Conservation (phyloP, 1,140 invertebrate species). For the Araneus ventricosus region DNA sequence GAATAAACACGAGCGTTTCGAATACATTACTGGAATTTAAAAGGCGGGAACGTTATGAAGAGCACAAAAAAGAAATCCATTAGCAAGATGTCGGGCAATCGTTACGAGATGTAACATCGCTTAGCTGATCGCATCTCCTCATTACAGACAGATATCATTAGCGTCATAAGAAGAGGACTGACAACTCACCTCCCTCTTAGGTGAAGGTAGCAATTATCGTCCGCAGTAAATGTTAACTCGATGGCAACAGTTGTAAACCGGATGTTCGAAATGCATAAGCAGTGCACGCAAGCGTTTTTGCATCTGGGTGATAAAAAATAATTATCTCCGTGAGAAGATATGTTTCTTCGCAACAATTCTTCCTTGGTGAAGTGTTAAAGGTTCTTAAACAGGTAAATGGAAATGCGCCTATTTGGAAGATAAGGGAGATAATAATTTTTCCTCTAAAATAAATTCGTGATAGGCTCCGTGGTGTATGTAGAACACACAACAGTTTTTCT, state of each 20-base stretch:
- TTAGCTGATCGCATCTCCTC: neutral
- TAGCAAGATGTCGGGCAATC: neutral
- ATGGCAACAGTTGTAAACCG: neutral
- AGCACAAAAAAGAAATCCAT: neutral
- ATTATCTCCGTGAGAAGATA: too few relatives aligned
- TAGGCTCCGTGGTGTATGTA: too few relatives aligned
- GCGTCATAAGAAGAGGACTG: neutral
- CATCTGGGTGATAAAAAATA: neutral
- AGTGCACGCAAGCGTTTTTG: neutral
- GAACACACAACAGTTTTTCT: too few relatives aligned
- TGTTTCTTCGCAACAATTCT: too few relatives aligned
- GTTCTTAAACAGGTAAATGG: too few relatives aligned
- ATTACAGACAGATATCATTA: slow-evolving; percentile 10
- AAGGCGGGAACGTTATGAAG: neutral
- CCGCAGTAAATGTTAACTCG: neutral
- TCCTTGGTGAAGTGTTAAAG: too few relatives aligned
- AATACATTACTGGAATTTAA: neutral
- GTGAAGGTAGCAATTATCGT: neutral
- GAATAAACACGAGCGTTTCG: neutral
- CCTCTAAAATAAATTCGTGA: too few relatives aligned
- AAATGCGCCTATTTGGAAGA: too few relatives aligned
- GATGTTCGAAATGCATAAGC: neutral
- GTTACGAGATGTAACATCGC: neutral
- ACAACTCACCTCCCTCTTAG: neutral
- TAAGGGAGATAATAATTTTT: too few relatives aligned